Conservation (phyloP, 2,888 invertebrate species). For the Eurytoma californica region DNA sequence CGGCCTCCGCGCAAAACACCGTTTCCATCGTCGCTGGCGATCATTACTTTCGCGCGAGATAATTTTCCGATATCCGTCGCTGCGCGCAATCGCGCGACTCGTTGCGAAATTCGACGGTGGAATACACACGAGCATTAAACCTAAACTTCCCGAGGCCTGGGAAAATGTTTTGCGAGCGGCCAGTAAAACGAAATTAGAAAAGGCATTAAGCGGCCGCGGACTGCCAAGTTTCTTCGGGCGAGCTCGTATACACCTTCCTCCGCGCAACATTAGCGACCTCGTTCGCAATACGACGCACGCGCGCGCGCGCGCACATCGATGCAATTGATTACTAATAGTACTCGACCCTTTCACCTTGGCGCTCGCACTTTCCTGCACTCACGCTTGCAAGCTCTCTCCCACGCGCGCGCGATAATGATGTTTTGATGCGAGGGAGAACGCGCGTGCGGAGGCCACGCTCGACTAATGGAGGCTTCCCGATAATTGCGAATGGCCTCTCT, state of each 20-base stretch:
- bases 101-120: background rate
- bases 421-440: conserved; percentile 69
- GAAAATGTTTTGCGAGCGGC: conserved; percentile 20
- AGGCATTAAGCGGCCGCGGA: conserved; percentile 46
- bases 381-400: conserved; percentile 51
- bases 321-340: conserved; percentile 74
- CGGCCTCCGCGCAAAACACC: too few species aligned
- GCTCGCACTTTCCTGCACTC: conserved; percentile 35
- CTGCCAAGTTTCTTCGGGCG: conserved; percentile 59
- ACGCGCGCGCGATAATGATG: conserved; percentile 69
- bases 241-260: conserved; percentile 51
- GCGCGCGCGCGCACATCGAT: conserved; percentile 59
- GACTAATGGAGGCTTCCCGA: conserved; percentile 75
- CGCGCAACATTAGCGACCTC: conserved; percentile 64
- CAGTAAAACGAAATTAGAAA: conserved; percentile 51
- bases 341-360: conserved; percentile 56
- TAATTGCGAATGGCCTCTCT: conserved; percentile 69
- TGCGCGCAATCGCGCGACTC: background rate
- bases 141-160: conserved; percentile 9
- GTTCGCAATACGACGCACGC: conserved; percentile 44
- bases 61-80: background rate
- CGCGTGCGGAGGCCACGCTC: conserved; percentile 72
- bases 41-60: background rate
- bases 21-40: background rate
- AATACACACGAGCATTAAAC: background rate